Base-by-base conservation (phyloP, 1,140 invertebrate species). In the Apis cerana region DNA sequence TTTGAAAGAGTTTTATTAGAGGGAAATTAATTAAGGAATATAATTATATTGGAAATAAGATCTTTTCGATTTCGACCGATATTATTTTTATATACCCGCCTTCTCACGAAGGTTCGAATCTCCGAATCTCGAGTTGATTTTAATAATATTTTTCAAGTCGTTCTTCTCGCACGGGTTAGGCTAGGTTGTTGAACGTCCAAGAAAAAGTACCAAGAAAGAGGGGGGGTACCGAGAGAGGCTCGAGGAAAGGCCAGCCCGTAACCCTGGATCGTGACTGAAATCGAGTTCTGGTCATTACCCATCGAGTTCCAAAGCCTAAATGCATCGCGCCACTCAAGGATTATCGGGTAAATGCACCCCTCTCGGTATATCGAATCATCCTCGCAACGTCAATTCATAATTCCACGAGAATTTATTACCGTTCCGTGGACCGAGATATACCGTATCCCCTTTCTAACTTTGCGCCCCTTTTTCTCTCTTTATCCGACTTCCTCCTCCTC, bases 371-470 rank as follows among this genome's bases (percentile, higher is more conserved):
- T 86, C 87, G 79, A 83, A 86, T 89, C 82, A 65, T 79, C 61
- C 33, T 74, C 58, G 15, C 27, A 19, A 43, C 71, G 76, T 88
- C 76, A 71, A 89, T 88, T 89, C 78, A 88, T 88, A 86, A 88
- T 89, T 88, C 81, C 64, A 65, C 75, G 79, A 75, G 82, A 86
- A 89, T 89, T 89, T 89, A 89, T 88, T 80, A 74, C 85, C 80
- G 50, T 8, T 15, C n/a, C 43, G 43, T 17, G 54, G 17, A 75
- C 48, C 62, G 65, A 75, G 82, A 58, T 50, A 48, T 21, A 7
- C 33, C 33, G 33, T 43, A 59, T 43, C 12, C 19, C 52, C 23
- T 27, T 74, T 58, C 50, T 15, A 61, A 62, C 58, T 59, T 50
- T n/a, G 19, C 23, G 43, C 33, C n/a, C 1, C 12, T 69, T 27